These are phyloP conservation scores for Perognathus longimembris DNA, from an alignment of 2,113 vertebrate genomes.

Conservation along the genomic window DNA sequence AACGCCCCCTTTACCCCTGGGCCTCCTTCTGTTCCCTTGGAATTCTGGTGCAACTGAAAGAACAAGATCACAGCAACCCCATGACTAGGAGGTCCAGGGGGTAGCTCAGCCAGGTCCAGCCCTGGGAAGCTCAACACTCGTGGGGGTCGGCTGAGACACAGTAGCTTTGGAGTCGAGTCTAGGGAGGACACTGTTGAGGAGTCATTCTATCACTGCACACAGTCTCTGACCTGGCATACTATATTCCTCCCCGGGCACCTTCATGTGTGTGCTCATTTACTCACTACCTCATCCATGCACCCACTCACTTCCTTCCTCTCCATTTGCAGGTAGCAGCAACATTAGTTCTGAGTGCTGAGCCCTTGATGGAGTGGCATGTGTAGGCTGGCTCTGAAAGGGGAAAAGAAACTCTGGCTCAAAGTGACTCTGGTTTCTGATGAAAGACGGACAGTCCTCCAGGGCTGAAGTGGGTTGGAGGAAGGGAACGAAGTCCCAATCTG, in stretches of 20 bases:
- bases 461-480: neutral
- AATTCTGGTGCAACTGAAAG: conserved; percentile 76
- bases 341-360: neutral
- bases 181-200: neutral
- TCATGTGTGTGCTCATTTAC: neutral
- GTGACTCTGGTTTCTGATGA: neutral
- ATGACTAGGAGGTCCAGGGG: conserved; percentile 34
- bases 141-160: neutral
- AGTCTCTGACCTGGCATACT: neutral
- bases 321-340: neutral
- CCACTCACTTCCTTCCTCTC: conserved; percentile 5
- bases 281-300: neutral
- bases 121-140: neutral
- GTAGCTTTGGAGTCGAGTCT: neutral
- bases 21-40: conserved; percentile 73
- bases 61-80: conserved; percentile 75
- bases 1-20: conserved; percentile 80
- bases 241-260: neutral
- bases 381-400: neutral
- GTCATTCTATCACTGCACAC: neutral
- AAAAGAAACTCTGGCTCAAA: neutral
- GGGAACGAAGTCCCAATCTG: neutral
- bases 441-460: neutral
- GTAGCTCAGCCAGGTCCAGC: neutral
- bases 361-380: neutral